Percentiles rank a stretch among this genome's conserved stretches.
phyloP scores from a whole-genome alignment of 1,140 invertebrate species.

The Anastrepha obliqua region DNA sequence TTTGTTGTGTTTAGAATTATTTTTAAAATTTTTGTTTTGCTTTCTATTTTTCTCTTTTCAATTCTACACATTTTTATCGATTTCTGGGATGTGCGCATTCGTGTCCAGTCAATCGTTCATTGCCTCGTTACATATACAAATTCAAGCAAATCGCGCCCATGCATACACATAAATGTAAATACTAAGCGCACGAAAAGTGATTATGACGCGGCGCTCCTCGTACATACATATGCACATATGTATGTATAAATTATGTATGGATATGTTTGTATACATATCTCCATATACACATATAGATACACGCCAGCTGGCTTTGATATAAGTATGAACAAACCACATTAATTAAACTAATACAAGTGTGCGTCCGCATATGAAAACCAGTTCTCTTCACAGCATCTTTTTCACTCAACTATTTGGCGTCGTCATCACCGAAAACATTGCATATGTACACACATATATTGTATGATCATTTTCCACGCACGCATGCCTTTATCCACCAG shows the following conservation, averaged over 20 bases:
- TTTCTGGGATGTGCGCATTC: neutral
- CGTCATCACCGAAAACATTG: constrained; percentile 17
- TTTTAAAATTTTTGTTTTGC: constrained; percentile 18
- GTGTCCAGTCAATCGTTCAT: constrained; percentile 37
- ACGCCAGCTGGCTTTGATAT: neutral
- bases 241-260: neutral
- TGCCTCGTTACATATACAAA: constrained; percentile 4
- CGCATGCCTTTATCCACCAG: neutral
- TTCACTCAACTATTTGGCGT: constrained; percentile 14
- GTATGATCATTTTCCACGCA: neutral
- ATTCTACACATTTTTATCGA: constrained; percentile 21
- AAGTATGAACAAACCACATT: neutral
- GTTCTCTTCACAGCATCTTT: constrained; percentile 29
- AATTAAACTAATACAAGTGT: neutral
- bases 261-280: too few relatives aligned
- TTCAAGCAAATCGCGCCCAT: too few relatives aligned
- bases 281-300: neutral
- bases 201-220: constrained; percentile 14
- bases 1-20: constrained; percentile 17
- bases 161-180: neutral
- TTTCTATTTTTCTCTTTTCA: neutral
- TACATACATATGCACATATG: neutral
- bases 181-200: neutral
- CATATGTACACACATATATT: neutral
- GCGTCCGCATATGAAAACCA: constrained; percentile 7